Evolutionary conservation across 2,113 vertebrate genomes (phyloP).

Genomic region (Drymodes brunneopygia): DNA sequence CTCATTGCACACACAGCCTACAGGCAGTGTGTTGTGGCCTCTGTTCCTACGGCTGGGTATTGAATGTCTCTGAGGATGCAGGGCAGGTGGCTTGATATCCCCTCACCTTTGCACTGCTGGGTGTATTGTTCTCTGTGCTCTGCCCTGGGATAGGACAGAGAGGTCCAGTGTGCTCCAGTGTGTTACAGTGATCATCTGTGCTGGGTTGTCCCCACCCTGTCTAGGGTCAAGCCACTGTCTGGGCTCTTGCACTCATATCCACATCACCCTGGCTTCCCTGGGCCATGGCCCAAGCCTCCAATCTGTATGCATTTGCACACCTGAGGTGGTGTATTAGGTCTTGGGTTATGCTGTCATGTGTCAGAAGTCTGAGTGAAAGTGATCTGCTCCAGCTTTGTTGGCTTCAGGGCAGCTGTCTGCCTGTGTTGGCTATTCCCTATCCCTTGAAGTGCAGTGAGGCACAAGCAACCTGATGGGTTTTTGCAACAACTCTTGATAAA

Average conservation of each 20-base stretch:
- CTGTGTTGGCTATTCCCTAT: not conserved
- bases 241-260: fast-evolving
- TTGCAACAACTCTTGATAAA: not conserved
- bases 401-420: not conserved
- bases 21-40: not conserved
- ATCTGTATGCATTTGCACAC: not conserved
- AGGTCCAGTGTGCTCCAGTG: not conserved
- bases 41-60: not conserved
- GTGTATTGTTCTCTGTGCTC: not conserved
- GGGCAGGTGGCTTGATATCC: not conserved
- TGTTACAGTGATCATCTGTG: not conserved
- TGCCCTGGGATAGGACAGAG: not conserved
- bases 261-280: not conserved
- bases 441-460: not conserved
- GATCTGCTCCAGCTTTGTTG: not conserved
- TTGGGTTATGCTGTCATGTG: not conserved
- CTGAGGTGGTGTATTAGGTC: not conserved
- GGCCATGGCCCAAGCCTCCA: not conserved
- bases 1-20: fast-evolving
- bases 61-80: not conserved
- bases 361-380: not conserved
- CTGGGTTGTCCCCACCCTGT: not conserved
- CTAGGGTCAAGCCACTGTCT: not conserved
- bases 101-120: not conserved
- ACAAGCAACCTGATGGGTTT: not conserved